Evolutionary conservation across 2,113 vertebrate genomes (phyloP), one percentile per base, ranked within the genome.

Genomic region (Poeciliopsis occidentalis): DNA sequence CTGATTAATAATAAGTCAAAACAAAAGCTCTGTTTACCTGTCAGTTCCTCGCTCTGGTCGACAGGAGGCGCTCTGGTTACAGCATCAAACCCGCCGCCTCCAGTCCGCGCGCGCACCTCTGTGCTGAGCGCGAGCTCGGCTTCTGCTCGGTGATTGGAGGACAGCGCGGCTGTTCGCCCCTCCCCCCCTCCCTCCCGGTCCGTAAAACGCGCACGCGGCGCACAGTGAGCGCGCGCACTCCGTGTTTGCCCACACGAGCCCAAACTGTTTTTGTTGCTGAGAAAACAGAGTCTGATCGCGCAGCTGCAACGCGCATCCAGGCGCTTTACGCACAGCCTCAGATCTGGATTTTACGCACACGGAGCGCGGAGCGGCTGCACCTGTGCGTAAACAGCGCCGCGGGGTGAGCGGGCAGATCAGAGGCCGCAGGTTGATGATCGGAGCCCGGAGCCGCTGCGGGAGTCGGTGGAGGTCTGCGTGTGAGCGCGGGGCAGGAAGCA

Each of bases 221-320:
- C 63, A 71, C 76, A 71, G 12, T 0, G 37, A 26, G 2, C 66
- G 79, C n/a, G 82, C 81, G 74, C 80, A 74, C 75, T 71, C 78
- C 2, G 60, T 87, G 91, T 92, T 91, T 89, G 88, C 90, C 80
- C 74, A 90, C 87, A 90, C 76, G 86, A 79, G 75, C 61, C 77
- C 80, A 78, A 87, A 83, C 86, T 73, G 66, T 84, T 85, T 82
- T 60, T 54, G 82, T 78, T 41, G 75, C 34, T 73, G 87, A 80
- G 77, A 78, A 91, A 92, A 88, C 89, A 92, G 90, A 88, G 85
- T 73, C 74, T 57, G 64, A n/a, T 26, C 37, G 10, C 67, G 80
- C 85, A 17, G 26, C 70, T 6, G 34, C 47, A 67, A 17, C 64
- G 12, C 34, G 19, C 57, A 51, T 4, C 1, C 12, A 57, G 0